Percentiles rank a stretch among this genome's conserved stretches.
phyloP scores from a whole-genome alignment of 1,140 invertebrate species.

The Leptonema lineaticorne region DNA sequence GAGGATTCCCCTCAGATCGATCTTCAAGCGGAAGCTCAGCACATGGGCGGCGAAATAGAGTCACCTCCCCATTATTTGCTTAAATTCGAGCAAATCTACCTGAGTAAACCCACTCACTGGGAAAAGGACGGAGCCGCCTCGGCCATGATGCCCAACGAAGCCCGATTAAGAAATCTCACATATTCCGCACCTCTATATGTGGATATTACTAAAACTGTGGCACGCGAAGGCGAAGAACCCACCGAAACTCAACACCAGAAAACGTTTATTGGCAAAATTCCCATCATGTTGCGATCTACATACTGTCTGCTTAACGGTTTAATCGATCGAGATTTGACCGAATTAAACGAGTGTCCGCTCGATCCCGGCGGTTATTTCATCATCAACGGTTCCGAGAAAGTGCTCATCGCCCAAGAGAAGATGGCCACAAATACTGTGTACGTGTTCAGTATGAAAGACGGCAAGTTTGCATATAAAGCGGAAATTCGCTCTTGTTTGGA shows the following conservation, averaged over 20 bases:
- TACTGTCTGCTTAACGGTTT: conserved; percentile 93
- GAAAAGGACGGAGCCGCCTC: conserved; percentile 98
- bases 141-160: conserved; percentile 99
- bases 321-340: conserved; percentile 96
- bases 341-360: conserved; percentile 97
- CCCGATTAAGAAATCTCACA: conserved; percentile 81
- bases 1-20: conserved; percentile 98
- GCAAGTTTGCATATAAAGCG: conserved; percentile 97
- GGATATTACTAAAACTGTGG: conserved; percentile 95
- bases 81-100: conserved; percentile 98
- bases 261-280: conserved; percentile 95
- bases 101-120: conserved; percentile 99
- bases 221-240: conserved; percentile 87
- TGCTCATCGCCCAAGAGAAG: conserved; percentile 97
- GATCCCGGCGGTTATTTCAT: conserved; percentile 98
- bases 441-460: conserved; percentile 98
- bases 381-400: conserved; percentile 95
- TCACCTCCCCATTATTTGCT: conserved; percentile 86
- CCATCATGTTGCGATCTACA: conserved; percentile 97
- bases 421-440: conserved; percentile 99
- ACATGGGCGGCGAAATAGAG: conserved; percentile 89
- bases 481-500: conserved; percentile 96
- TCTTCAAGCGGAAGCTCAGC: conserved; percentile 95
- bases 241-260: conserved; percentile 94
- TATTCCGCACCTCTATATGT: conserved; percentile 98